Conservation (phyloP, 2,113 vertebrate genomes). For the Xyrauchen texanus region DNA sequence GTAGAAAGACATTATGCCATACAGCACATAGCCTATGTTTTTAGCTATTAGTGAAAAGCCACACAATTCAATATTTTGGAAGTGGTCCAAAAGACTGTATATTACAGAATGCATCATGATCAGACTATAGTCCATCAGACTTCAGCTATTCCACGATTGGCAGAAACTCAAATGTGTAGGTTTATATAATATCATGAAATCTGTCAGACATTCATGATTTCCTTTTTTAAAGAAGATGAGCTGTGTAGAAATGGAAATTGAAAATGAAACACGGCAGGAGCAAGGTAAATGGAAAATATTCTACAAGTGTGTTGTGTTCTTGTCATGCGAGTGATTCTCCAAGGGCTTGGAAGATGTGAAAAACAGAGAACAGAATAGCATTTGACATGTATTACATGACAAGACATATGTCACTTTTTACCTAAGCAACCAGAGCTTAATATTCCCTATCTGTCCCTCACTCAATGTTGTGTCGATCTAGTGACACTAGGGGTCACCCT, state of each 20-base stretch:
- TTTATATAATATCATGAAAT: conserved; percentile 39
- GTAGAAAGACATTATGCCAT: too few species aligned
- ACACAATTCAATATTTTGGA: too few species aligned
- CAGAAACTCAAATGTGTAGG: not conserved
- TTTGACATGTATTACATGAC: conserved; percentile 20
- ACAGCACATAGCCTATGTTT: too few species aligned
- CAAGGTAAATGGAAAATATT: conserved; percentile 30
- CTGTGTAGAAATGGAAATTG: not conserved
- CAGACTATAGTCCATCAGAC: conserved; percentile 7
- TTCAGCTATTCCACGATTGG: conserved; percentile 14
- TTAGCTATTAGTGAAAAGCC: too few species aligned
- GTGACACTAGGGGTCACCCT: too few species aligned
- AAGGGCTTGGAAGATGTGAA: conserved; percentile 16
- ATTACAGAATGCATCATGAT: too few species aligned
- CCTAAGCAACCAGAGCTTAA: not conserved
- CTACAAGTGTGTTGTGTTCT: not conserved
- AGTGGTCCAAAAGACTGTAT: too few species aligned
- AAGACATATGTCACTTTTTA: conserved; percentile 13
- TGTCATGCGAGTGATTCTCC: not conserved
- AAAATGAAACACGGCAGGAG: conserved; percentile 3
- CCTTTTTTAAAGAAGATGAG: conserved; percentile 3
- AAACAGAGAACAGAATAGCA: not conserved
- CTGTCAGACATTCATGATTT: conserved; percentile 10
- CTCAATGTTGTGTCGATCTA: too few species aligned
- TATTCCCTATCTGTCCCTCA: too few species aligned